These are phyloP conservation scores for Leptarthrus brevirostris DNA, from an alignment of 2,888 invertebrate species.

Conservation along the genomic window DNA sequence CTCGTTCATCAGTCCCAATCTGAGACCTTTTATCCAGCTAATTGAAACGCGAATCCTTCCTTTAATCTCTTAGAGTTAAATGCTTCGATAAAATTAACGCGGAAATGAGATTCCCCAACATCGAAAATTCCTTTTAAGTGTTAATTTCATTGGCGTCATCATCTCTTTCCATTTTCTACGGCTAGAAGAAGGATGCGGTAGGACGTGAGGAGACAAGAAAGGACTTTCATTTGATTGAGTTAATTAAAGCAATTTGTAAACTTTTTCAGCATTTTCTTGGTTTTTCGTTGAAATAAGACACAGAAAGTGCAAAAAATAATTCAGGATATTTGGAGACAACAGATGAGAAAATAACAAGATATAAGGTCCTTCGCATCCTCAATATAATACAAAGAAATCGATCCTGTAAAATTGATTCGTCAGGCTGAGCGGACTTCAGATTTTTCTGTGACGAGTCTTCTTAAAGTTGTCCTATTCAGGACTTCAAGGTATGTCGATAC, in stretches of 20 bases:
- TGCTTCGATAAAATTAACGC: conserved; percentile 47
- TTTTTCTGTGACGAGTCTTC: background rate
- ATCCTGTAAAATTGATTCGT: conserved; percentile 40
- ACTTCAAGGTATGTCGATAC: background rate
- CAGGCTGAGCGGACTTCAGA: conserved; percentile 12
- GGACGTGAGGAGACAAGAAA: conserved; percentile 17
- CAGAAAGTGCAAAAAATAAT: background rate
- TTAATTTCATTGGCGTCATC: conserved; percentile 44
- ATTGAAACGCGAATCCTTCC: conserved; percentile 47
- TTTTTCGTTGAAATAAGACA: background rate
- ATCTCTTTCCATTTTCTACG: background rate
- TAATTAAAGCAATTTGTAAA: conserved; percentile 48
- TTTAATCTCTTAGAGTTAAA: conserved; percentile 41
- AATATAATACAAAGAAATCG: conserved; percentile 7
- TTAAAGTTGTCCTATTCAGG: background rate
- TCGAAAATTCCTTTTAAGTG: conserved; percentile 45
- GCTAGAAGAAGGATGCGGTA: background rate
- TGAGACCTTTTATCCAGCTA: conserved; percentile 39
- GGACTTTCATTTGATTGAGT: conserved; percentile 47
- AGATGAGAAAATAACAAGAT: background rate
- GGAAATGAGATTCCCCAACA: conserved; percentile 47
- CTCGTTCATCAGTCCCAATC: background rate
- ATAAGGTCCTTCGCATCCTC: background rate
- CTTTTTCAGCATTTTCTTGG: conserved; percentile 33
- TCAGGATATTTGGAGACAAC: background rate